Evolutionary conservation across 2,113 vertebrate genomes (phyloP).

Genomic region (Gnathonemus echidnorhynchus): DNA sequence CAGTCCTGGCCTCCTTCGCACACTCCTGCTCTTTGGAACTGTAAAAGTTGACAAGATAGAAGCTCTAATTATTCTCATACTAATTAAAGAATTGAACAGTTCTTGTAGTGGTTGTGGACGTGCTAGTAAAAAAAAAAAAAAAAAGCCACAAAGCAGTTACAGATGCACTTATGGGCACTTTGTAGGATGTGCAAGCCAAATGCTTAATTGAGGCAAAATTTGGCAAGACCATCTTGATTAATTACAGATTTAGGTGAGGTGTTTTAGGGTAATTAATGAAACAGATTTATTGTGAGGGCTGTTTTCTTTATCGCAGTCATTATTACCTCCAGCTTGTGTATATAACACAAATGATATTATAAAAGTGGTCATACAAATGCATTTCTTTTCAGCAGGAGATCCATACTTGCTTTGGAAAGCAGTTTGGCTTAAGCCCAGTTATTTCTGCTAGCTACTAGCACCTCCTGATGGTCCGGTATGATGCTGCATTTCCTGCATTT

Average conservation of each 20-base stretch:
- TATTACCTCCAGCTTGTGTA: not conserved
- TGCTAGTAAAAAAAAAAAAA: not conserved
- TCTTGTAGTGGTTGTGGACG: not conserved
- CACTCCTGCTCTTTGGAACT: not conserved
- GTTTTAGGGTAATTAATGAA: constrained; percentile 4
- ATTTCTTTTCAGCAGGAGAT: not conserved
- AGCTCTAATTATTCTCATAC: not conserved
- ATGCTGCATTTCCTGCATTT: not conserved
- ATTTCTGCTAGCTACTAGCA: not conserved
- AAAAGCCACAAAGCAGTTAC: not conserved
- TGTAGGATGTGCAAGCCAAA: not conserved
- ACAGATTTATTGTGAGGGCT: not conserved
- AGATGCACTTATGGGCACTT: not conserved
- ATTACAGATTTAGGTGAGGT: not conserved
- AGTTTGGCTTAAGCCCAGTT: not conserved
- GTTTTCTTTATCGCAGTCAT: not conserved
- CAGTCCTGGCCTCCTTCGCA: not conserved
- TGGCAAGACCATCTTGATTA: not conserved
- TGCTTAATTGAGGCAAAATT: not conserved
- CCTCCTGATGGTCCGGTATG: not conserved
- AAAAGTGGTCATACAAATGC: not conserved
- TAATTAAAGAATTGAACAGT: not conserved
- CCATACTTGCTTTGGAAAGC: not conserved
- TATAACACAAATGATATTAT: not conserved
- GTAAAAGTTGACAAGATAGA: not conserved